A percentile compares a stretch with the other conserved stretches of the same genome.
phyloP scores from a whole-genome alignment of 2,888 invertebrate species.

The Caenorhabditis auriculariae region DNA sequence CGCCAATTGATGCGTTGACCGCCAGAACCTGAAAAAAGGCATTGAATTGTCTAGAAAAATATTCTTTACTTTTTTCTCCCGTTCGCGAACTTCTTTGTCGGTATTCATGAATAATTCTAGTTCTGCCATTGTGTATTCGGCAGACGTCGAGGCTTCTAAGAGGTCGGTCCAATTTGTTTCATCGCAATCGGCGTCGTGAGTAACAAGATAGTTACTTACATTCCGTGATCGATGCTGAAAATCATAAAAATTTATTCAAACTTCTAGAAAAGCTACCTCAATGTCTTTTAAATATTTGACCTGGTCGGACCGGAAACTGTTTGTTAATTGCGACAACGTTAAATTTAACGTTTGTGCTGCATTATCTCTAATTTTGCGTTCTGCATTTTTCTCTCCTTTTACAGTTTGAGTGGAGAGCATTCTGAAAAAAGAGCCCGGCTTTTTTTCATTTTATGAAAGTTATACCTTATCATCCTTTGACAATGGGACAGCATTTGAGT shows the following conservation, averaged over 20 bases:
- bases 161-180: slow-evolving; percentile 33
- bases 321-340: slow-evolving; percentile 83
- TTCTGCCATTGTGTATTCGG: slow-evolving; percentile 69
- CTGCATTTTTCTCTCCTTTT: slow-evolving; percentile 23
- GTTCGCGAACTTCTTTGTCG: slow-evolving; percentile 53
- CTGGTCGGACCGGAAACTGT: slow-evolving; percentile 81
- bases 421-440: too few species aligned
- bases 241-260: neutral
- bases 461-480: slow-evolving; percentile 71
- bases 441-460: too few species aligned
- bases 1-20: slow-evolving; percentile 72
- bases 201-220: slow-evolving; percentile 34
- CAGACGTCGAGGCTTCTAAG: slow-evolving; percentile 21
- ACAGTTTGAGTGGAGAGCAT: slow-evolving; percentile 49
- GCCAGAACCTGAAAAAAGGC: slow-evolving; percentile 56
- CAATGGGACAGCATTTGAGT: slow-evolving; percentile 72
- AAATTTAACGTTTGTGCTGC: slow-evolving; percentile 82
- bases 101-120: slow-evolving; percentile 81
- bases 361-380: slow-evolving; percentile 73
- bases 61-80: slow-evolving; percentile 57
- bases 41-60: too few species aligned
- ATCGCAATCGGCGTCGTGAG: slow-evolving; percentile 21
- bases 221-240: slow-evolving; percentile 25
- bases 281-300: slow-evolving; percentile 82
- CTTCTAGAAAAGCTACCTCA: too few species aligned